Percentiles rank a stretch among this genome's conserved stretches.
These are phyloP conservation scores for Drosophila tropicalis DNA, from an alignment of 1,140 invertebrate genomes.

Conservation along the genomic window DNA sequence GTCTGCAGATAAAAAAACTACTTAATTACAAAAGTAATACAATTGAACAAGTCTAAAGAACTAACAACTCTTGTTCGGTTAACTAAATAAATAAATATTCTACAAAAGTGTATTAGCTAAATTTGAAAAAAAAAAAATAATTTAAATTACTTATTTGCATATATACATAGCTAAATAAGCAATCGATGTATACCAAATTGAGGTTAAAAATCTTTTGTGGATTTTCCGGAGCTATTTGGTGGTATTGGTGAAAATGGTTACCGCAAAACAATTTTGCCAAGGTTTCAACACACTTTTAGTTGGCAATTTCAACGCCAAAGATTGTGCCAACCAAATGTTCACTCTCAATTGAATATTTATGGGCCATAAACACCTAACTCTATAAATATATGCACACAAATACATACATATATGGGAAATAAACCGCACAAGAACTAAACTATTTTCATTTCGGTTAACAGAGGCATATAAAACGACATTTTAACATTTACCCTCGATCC, in stretches of 20 bases:
- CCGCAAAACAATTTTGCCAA: background rate
- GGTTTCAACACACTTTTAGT: background rate
- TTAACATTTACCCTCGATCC: conserved; percentile 6
- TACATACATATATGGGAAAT: too few species aligned
- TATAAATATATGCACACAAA: background rate
- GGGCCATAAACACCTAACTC: conserved; percentile 42
- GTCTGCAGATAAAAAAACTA: too few species aligned
- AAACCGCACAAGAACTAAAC: conserved; percentile 22
- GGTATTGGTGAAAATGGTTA: background rate
- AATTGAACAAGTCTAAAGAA: too few species aligned
- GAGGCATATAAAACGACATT: conserved; percentile 8
- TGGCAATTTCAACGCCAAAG: background rate
- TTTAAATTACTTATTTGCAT: background rate
- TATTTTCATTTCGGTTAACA: conserved; percentile 10
- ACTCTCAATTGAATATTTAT: conserved; percentile 61
- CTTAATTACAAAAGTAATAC: too few species aligned
- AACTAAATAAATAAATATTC: too few species aligned
- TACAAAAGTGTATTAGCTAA: background rate
- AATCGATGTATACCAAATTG: background rate
- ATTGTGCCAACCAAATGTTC: conserved; percentile 23
- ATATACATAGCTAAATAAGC: background rate
- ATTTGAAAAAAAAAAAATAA: background rate
- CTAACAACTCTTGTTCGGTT: too few species aligned
- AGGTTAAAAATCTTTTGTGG: background rate
- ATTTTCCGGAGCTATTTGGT: background rate